A percentile compares a stretch with the other conserved stretches of the same genome.
Conservation (phyloP, 2,888 invertebrate species). For the Ormyrus labotus region DNA sequence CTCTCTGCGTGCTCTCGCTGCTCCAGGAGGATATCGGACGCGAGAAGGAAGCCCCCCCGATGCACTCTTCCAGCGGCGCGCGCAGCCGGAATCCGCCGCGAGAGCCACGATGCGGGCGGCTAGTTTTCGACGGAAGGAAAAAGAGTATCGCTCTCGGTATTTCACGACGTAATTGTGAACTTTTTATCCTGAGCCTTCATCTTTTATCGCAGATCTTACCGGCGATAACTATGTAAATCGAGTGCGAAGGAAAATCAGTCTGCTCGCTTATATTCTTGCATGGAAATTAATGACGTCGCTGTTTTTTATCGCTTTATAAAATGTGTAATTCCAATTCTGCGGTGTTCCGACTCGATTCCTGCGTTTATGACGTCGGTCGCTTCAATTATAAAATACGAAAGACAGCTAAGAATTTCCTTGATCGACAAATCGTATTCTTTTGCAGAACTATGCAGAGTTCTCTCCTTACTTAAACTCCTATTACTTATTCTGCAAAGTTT, state of each 20-base stretch:
- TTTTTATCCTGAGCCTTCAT: neutral
- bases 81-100: neutral
- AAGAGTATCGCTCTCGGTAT: no score
- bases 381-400: no score
- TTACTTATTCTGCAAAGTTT: no score
- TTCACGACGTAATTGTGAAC: no score
- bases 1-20: no score
- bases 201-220: slow-evolving; percentile 25
- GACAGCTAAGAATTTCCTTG: no score
- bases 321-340: neutral
- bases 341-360: no score
- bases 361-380: no score
- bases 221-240: slow-evolving; percentile 19
- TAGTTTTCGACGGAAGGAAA: no score
- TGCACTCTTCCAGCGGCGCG: neutral
- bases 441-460: neutral
- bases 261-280: no score
- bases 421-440: neutral
- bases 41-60: neutral
- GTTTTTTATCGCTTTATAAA: slow-evolving; percentile 11
- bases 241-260: neutral
- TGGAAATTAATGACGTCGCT: slow-evolving; percentile 18
- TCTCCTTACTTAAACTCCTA: neutral
- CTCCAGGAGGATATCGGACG: neutral
- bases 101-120: no score